Base-by-base conservation (phyloP, 1,140 invertebrate species). In the Prorops nasuta region DNA sequence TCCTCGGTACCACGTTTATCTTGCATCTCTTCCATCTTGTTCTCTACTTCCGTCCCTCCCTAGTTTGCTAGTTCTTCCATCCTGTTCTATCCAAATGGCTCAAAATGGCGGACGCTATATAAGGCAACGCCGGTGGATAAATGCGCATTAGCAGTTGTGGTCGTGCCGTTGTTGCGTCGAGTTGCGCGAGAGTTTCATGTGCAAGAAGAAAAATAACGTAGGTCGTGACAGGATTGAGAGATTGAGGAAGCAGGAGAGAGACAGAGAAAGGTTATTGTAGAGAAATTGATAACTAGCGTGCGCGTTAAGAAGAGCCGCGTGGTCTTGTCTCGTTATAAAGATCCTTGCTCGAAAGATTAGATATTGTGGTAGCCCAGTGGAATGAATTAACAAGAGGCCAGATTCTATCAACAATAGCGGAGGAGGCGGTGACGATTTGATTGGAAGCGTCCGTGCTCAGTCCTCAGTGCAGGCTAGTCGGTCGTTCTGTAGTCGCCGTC, bases 401-500 rank as follows among this genome's bases (percentile, higher is more conserved):
- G 22, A 63, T 51, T 62, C 41, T 50, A 63, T 66, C 60, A 41
- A 60, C 44, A 43, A 54, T 53, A 54, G 43, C 39, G 35, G 32
- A 41, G 54, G 45, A 57, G 54, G 32, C 56, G 45, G 17, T 54
- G 51, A 56, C 62, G 57, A 55, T 50, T 57, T 67, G 56, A 67
- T 49, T 65, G 64, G 43, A 63, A 56, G 63, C 64, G 67, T 71
- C 74, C 74, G 75, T 56, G 60, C 75, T 77, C 71, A 77, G 73
- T 71, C 69, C 71, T 76, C 75, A 77, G 75, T 77, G 75, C 69
- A 76, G 72, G 66, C 73, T 77, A 77, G 75, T 72, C 75, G 75
- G 75, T 65, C 69, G 69, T 65, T 59, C 54, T 62, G 49, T 54
- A 49, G 54, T 64, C 58, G 58, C 63, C 52, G 57, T 28, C 4